Percentiles rank a stretch among this genome's conserved stretches.
Evolutionary conservation across 2,797 vertebrate species (phyloP).

Genomic region (Lophotriccus pileatus): DNA sequence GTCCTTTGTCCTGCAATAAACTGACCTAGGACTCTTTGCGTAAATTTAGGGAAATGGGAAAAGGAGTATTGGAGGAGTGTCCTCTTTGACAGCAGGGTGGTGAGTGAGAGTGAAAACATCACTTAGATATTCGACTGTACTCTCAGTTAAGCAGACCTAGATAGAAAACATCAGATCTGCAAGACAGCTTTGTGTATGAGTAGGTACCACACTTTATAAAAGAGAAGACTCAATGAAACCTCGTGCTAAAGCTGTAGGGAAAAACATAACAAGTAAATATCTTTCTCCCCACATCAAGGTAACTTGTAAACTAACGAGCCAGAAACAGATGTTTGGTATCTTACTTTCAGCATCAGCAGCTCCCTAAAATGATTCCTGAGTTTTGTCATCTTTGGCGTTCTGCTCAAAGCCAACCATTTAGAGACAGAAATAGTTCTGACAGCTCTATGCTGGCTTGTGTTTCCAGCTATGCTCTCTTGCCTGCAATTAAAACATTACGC

Average conservation of each 20-base stretch:
- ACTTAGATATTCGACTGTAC: neutral
- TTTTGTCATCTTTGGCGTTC: constrained; percentile 36
- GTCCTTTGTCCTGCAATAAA: neutral
- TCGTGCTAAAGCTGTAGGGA: neutral
- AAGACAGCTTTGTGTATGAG: neutral
- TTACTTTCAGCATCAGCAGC: neutral
- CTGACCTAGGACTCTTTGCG: neutral
- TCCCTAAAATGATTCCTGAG: neutral
- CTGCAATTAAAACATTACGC: constrained; percentile 21
- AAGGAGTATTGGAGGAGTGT: neutral
- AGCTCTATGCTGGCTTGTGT: neutral
- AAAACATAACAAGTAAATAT: neutral
- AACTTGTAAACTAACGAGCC: neutral
- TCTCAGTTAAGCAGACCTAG: neutral
- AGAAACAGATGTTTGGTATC: constrained; percentile 30
- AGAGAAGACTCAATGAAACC: neutral
- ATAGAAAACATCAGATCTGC: neutral
- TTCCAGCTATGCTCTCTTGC: neutral
- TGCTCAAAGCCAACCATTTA: constrained; percentile 10
- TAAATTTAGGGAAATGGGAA: neutral
- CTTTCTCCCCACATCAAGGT: neutral
- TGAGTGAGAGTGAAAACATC: neutral
- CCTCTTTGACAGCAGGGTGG: neutral
- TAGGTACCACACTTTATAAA: neutral
- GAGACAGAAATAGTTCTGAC: constrained; percentile 25